Evolutionary conservation across 1,140 invertebrate genomes (phyloP).

Genomic region (Archivesica marissinica): DNA sequence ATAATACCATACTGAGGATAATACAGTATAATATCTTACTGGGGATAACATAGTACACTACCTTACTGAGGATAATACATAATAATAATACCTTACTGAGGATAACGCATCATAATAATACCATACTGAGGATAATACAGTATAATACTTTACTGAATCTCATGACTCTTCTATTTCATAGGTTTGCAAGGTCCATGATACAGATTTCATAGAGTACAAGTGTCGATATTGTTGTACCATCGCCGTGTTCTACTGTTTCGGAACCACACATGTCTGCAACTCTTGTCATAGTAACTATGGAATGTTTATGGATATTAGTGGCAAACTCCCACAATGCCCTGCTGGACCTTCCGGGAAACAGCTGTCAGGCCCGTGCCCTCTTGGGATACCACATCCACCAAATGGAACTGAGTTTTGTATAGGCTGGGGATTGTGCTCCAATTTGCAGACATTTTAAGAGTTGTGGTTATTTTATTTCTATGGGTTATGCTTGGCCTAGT

Average conservation of each 20-base stretch:
- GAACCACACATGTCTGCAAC: constrained; percentile 67
- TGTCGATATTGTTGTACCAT: constrained; percentile 67
- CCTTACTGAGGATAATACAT: too few species aligned
- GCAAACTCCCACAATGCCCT: constrained; percentile 54
- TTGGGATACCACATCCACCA: constrained; percentile 53
- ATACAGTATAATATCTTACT: too few species aligned
- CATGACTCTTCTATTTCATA: constrained; percentile 25
- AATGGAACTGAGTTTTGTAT: constrained; percentile 55
- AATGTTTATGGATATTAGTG: background rate
- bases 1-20: too few species aligned
- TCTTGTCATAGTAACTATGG: constrained; percentile 46
- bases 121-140: too few species aligned
- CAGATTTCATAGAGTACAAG: constrained; percentile 66
- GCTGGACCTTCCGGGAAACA: constrained; percentile 61
- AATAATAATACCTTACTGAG: too few species aligned
- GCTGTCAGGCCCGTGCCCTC: constrained; percentile 51
- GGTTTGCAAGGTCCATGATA: constrained; percentile 55
- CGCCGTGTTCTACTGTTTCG: constrained; percentile 62
- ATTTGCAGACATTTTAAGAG: too few species aligned
- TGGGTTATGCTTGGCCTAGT: too few species aligned
- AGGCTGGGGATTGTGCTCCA: constrained; percentile 60
- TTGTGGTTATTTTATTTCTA: too few species aligned
- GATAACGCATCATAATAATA: too few species aligned
- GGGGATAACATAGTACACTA: too few species aligned
- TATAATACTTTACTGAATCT: too few species aligned